A percentile compares a stretch with the other conserved stretches of the same genome.
phyloP scores from a whole-genome alignment of 2,113 vertebrate species.

The Melanerpes formicivorus region DNA sequence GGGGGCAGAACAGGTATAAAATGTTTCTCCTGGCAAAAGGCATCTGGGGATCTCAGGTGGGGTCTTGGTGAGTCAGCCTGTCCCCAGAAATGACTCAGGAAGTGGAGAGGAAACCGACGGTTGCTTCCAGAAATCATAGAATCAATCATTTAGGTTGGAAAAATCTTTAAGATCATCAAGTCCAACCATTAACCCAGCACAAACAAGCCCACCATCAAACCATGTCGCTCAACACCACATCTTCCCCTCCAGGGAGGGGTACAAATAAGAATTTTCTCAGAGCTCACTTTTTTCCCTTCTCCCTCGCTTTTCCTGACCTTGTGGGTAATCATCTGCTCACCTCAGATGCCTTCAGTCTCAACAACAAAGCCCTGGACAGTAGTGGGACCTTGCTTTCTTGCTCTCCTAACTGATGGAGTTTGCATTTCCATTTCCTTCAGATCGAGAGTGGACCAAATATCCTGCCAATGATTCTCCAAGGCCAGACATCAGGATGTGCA shows the following conservation, averaged over 20 bases:
- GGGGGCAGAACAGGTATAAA: neutral
- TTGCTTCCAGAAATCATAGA: neutral
- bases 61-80: neutral
- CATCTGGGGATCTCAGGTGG: neutral
- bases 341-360: neutral
- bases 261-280: neutral
- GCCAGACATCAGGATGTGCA: rapidly evolving
- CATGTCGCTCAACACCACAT: neutral
- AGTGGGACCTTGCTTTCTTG: neutral
- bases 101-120: neutral
- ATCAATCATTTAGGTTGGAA: neutral
- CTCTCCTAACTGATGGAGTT: neutral
- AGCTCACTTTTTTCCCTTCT: neutral
- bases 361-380: neutral
- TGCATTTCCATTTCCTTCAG: neutral
- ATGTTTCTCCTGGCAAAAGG: neutral
- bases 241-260: neutral
- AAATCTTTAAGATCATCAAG: neutral
- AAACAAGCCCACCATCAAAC: neutral
- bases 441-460: neutral
- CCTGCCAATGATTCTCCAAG: neutral
- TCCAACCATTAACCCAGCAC: neutral
- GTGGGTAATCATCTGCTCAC: rapidly evolving
- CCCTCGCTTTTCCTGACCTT: neutral
- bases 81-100: neutral